phyloP scores from a whole-genome alignment of 1,140 invertebrate species.

The Latrodectus geometricus region DNA sequence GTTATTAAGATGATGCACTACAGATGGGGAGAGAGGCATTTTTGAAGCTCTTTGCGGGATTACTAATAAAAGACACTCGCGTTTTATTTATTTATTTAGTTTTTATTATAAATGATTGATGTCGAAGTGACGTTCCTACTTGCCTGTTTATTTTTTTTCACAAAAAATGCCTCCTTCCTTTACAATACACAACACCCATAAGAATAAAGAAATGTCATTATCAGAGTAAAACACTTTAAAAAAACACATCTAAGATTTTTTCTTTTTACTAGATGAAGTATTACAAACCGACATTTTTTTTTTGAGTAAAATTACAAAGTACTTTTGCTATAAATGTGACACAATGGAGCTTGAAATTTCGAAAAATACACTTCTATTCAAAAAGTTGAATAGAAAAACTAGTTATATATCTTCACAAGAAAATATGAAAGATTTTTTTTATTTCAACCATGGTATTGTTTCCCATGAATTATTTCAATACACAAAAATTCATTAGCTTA shows the following conservation, averaged over 20 bases:
- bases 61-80: constrained; percentile 13
- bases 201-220: constrained; percentile 17
- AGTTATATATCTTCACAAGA: constrained; percentile 49
- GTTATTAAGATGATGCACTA: constrained; percentile 41
- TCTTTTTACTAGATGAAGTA: constrained; percentile 27
- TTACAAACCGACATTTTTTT: constrained; percentile 49
- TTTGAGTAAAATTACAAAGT: constrained; percentile 54
- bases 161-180: constrained; percentile 44
- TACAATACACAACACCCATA: constrained; percentile 10
- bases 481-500: too few species aligned
- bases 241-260: constrained; percentile 24
- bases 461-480: constrained; percentile 18
- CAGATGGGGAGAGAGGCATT: constrained; percentile 44
- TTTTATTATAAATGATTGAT: constrained; percentile 6
- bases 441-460: constrained; percentile 37
- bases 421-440: constrained; percentile 50
- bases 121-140: not conserved
- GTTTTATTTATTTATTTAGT: not conserved
- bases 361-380: constrained; percentile 61
- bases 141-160: not conserved
- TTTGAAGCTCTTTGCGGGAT: constrained; percentile 43
- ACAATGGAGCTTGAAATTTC: constrained; percentile 52
- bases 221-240: constrained; percentile 27
- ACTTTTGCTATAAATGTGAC: constrained; percentile 52
- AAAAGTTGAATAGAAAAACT: constrained; percentile 60